Conservation (phyloP, 2,113 vertebrate genomes). For the Girardinichthys multiradiatus region DNA sequence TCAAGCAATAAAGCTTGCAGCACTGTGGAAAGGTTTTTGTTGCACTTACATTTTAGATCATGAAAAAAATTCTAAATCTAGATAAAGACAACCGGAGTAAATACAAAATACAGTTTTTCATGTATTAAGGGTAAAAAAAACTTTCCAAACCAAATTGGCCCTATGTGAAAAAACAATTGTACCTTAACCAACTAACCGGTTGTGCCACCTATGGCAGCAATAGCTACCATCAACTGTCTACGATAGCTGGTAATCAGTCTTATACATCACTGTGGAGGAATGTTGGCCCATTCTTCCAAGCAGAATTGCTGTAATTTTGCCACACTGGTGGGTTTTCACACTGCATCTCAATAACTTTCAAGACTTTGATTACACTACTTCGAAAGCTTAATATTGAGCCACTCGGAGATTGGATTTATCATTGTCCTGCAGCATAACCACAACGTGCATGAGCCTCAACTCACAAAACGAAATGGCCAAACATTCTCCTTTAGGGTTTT, state of each 20-base stretch:
- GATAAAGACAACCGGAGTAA: not conserved
- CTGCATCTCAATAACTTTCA: no score
- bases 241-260: no score
- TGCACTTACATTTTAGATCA: not conserved
- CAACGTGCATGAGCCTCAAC: not conserved
- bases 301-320: not conserved
- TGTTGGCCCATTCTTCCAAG: not conserved
- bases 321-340: not conserved
- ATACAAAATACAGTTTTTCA: not conserved
- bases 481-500: not conserved
- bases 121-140: no score
- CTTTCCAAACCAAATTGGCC: no score
- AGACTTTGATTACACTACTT: not conserved
- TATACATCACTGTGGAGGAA: no score
- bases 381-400: not conserved
- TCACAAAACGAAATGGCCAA: not conserved
- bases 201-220: no score
- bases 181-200: no score
- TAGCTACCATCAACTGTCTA: no score
- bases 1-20: not conserved
- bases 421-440: not conserved
- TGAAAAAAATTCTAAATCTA: no score
- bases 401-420: not conserved
- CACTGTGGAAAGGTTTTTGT: not conserved
- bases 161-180: not conserved